These are phyloP conservation scores for Molossus molossus DNA, from an alignment of 2,797 vertebrate species.

Conservation along the genomic window DNA sequence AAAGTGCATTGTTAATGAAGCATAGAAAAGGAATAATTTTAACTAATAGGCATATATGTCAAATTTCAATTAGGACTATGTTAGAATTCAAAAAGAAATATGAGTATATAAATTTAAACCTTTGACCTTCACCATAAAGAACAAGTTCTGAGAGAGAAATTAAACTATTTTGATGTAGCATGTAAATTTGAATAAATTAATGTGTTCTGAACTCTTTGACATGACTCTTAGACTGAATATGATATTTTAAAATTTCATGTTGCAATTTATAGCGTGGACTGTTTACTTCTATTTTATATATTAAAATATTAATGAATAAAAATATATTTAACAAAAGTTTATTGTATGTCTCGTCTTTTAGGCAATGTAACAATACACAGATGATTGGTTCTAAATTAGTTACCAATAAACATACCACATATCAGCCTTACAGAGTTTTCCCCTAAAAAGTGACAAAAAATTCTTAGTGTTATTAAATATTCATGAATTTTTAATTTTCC, in stretches of 20 bases:
- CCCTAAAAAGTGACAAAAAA: background rate
- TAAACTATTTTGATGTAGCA: conserved; percentile 76
- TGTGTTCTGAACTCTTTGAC: conserved; percentile 60
- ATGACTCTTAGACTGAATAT: background rate
- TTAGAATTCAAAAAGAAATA: conserved; percentile 88
- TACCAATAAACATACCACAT: background rate
- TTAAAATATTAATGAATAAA: conserved; percentile 51
- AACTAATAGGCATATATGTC: conserved; percentile 91
- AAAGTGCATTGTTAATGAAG: conserved; percentile 92
- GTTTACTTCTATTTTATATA: conserved; percentile 12
- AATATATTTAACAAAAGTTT: conserved; percentile 26
- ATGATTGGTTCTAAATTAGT: background rate
- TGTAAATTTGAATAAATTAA: conserved; percentile 78
- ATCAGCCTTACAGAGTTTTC: background rate
- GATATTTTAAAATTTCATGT: conserved; percentile 36
- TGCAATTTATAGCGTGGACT: background rate
- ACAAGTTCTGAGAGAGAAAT: conserved; percentile 83
- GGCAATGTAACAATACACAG: background rate
- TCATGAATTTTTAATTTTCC: background rate
- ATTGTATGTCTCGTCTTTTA: background rate
- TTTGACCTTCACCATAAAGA: conserved; percentile 90
- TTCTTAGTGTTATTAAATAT: background rate
- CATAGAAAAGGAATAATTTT: conserved; percentile 91
- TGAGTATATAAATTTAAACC: conserved; percentile 89
- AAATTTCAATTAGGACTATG: conserved; percentile 91